Percentiles rank a stretch among this genome's conserved stretches.
These are phyloP conservation scores for Pilophorus perplexus DNA, from an alignment of 2,888 invertebrate genomes.

Conservation along the genomic window DNA sequence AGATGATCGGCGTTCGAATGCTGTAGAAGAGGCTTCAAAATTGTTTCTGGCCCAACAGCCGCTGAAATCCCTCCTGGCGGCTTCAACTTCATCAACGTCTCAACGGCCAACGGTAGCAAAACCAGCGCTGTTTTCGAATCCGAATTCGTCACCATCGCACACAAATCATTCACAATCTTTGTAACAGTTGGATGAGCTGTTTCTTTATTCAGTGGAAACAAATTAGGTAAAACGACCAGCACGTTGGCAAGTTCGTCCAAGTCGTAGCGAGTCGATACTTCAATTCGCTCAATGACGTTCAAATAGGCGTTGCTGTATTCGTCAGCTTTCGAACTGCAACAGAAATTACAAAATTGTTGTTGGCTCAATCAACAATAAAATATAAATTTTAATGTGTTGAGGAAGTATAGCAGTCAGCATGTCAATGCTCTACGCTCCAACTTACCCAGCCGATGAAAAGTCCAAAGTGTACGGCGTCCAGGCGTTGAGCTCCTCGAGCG, in stretches of 20 bases:
- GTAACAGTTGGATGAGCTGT: conserved; percentile 11
- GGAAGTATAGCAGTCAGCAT: neutral
- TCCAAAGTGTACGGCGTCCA: conserved; percentile 43
- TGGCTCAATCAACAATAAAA: neutral
- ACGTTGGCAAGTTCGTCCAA: conserved; percentile 27
- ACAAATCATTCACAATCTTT: conserved; percentile 37
- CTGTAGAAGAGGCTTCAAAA: conserved; percentile 31
- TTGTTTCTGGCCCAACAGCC: conserved; percentile 26
- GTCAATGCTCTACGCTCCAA: too few relatives aligned
- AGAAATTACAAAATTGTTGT: too few relatives aligned
- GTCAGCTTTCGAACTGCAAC: too few relatives aligned
- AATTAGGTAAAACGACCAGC: conserved; percentile 39
- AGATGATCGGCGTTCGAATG: conserved; percentile 11
- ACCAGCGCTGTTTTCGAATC: neutral
- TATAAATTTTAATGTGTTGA: neutral
- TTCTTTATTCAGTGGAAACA: conserved; percentile 34
- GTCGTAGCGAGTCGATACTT: neutral
- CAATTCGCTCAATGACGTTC: conserved; percentile 2
- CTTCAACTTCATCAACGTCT: conserved; percentile 38
- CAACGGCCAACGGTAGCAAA: conserved; percentile 30
- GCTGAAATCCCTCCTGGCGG: conserved; percentile 28
- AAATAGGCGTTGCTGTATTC: neutral
- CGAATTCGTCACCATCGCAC: neutral
- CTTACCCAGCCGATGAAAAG: conserved; percentile 32
- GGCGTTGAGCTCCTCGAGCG: conserved; percentile 11